These are phyloP conservation scores for Meles meles DNA, from an alignment of 2,113 vertebrate species.

Conservation along the genomic window DNA sequence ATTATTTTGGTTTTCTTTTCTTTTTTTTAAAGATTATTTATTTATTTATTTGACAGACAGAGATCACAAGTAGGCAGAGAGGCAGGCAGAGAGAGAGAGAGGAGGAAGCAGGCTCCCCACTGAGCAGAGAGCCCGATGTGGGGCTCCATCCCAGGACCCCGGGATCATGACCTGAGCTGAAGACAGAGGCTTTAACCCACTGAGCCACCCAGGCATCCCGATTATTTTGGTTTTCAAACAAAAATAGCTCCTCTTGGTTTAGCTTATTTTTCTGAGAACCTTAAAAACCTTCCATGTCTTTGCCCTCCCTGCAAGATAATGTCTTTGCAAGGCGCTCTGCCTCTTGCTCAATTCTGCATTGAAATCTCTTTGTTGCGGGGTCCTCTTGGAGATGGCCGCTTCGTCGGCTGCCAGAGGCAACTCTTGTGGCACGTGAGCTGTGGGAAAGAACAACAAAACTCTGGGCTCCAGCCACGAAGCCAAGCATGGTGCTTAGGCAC, in stretches of 20 bases:
- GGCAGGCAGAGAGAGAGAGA: too few relatives aligned
- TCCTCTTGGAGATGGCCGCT: neutral
- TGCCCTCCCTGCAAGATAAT: neutral
- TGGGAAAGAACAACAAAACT: neutral
- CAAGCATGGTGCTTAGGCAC: neutral
- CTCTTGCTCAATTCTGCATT: neutral
- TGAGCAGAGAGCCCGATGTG: too few relatives aligned
- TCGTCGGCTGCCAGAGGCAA: neutral
- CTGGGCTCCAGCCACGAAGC: neutral
- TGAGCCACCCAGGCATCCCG: too few relatives aligned
- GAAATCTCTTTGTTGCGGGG: neutral
- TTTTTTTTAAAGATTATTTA: too few relatives aligned
- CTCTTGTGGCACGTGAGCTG: neutral
- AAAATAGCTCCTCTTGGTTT: neutral
- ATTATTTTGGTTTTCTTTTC: neutral
- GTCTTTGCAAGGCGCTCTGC: neutral
- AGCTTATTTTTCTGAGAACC: neutral
- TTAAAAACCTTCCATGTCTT: neutral
- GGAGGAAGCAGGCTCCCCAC: too few relatives aligned
- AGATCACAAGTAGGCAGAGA: too few relatives aligned
- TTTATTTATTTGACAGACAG: too few relatives aligned
- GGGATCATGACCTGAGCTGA: too few relatives aligned
- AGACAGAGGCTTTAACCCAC: too few relatives aligned
- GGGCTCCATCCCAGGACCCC: too few relatives aligned
- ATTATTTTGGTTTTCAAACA: neutral